phyloP scores from a whole-genome alignment of 2,113 vertebrate genomes.

The Pseudonaja textilis region DNA sequence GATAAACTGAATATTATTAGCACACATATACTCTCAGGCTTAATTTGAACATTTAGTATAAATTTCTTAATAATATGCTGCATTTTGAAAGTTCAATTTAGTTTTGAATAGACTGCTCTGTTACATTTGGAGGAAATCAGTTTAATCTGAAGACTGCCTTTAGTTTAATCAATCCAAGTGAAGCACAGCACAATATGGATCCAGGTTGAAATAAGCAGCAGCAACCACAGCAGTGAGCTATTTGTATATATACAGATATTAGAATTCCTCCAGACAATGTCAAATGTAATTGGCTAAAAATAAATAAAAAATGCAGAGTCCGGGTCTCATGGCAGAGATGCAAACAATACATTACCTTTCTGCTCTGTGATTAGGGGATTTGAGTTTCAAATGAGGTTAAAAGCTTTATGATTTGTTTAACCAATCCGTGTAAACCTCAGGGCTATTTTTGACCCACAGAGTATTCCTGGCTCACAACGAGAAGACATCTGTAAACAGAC shows the following conservation, averaged over 20 bases:
- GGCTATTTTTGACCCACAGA: constrained; percentile 33
- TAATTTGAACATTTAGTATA: not conserved
- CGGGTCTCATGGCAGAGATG: constrained; percentile 32
- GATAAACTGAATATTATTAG: not conserved
- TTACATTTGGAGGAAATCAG: not conserved
- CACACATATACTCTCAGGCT: not conserved
- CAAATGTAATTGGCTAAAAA: constrained; percentile 40
- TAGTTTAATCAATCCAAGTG: not conserved
- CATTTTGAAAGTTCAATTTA: not conserved
- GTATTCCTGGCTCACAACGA: constrained; percentile 23
- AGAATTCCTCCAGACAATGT: constrained; percentile 45
- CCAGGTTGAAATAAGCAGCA: constrained; percentile 36
- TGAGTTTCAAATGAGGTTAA: constrained; percentile 47
- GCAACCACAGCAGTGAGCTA: constrained; percentile 33
- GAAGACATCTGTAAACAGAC: constrained; percentile 39
- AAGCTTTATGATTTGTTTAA: constrained; percentile 54
- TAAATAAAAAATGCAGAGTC: constrained; percentile 45
- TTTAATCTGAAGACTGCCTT: not conserved
- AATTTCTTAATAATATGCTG: not conserved
- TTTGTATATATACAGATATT: constrained; percentile 41
- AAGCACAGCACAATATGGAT: not conserved
- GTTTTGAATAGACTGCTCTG: not conserved
- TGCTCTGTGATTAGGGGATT: constrained; percentile 24
- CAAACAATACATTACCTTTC: constrained; percentile 24
- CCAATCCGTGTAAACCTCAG: constrained; percentile 26